Base-by-base conservation (phyloP, 1,140 invertebrate genomes). In the Halesus radiatus region DNA sequence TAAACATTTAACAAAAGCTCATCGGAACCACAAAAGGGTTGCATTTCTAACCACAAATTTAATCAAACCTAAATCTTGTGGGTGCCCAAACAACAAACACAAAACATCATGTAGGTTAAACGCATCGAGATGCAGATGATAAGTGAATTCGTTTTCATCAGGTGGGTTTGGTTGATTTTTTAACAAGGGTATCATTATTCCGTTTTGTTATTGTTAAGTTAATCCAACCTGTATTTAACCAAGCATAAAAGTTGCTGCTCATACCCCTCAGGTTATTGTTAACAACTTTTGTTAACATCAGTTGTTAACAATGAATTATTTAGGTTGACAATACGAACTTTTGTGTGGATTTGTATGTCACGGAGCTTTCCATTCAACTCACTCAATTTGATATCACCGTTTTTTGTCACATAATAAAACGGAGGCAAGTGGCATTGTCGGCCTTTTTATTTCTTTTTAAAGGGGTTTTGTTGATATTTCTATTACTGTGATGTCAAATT, bases 401-500 rank as follows among this genome's bases (percentile, higher is more conserved):
- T 79, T 80, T 82, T 80, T 56, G 81, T 77, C 77, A 80, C 78
- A 74, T 64, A 78, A 80, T 80, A 66, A 80, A 56, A 32, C 62
- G 76, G 73, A 76, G 73, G 56, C 80, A 81, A 81, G 80, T 81
- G 80, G 32, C 72, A 79, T 81, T 81, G 80, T 81, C 23, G 62
- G 26, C 16, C 58, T 77, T 77, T 45, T 77, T 77, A 62, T 45
- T 45, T 50, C 26, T 37, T 45, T 64, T 70, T 7, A 50, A 70
- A 70, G 20, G 37, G 66, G 66, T 45, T 70, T 50, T 50, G 66
- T 50, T 70, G 62, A 66, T 70, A 22, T 70, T 50, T 50, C 66
- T 20, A 45, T 20, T 13, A 22, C 20, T 20, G 7, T 18, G 29
- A 20, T 45, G 66, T 70, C 37, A 70, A 1, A 50, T 70, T 52